These are phyloP conservation scores for Pedicia rivosa DNA, from an alignment of 2,888 invertebrate species.

Conservation along the genomic window DNA sequence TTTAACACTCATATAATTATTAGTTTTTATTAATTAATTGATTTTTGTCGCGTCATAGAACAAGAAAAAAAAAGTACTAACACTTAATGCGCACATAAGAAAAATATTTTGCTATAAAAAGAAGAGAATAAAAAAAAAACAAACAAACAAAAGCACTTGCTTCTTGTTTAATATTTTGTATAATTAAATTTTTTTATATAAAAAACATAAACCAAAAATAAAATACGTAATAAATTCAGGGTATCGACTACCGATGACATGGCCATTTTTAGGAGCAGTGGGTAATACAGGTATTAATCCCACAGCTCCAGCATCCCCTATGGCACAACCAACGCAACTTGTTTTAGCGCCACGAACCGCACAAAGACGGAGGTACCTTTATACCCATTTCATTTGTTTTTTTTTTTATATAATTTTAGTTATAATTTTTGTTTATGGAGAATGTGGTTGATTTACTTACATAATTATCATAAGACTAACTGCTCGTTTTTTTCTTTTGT, in stretches of 20 bases:
- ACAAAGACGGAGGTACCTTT: slow-evolving; percentile 54
- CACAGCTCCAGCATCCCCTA: slow-evolving; percentile 28
- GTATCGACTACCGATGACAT: slow-evolving; percentile 61
- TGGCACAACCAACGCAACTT: slow-evolving; percentile 39
- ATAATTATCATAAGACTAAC: slow-evolving; percentile 2
- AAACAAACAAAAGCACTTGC: too few relatives aligned
- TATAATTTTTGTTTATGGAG: neutral
- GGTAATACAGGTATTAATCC: slow-evolving; percentile 20
- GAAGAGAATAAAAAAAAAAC: too few relatives aligned
- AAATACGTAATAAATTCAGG: slow-evolving; percentile 30
- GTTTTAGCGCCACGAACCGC: slow-evolving; percentile 57
- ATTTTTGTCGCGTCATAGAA: too few relatives aligned
- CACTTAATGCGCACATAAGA: too few relatives aligned
- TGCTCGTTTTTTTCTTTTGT: neutral
- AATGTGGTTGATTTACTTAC: too few relatives aligned
- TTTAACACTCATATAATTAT: too few relatives aligned
- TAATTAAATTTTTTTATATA: neutral
- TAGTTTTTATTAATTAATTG: too few relatives aligned
- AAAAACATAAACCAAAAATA: slow-evolving; percentile 3
- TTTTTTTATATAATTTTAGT: neutral
- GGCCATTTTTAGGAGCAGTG: slow-evolving; percentile 53
- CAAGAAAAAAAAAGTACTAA: too few relatives aligned
- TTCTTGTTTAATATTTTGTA: neutral
- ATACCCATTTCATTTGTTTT: neutral
- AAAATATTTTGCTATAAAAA: too few relatives aligned